Base-by-base conservation (phyloP, 2,888 invertebrate genomes). In the Seladonia tumulorum region DNA sequence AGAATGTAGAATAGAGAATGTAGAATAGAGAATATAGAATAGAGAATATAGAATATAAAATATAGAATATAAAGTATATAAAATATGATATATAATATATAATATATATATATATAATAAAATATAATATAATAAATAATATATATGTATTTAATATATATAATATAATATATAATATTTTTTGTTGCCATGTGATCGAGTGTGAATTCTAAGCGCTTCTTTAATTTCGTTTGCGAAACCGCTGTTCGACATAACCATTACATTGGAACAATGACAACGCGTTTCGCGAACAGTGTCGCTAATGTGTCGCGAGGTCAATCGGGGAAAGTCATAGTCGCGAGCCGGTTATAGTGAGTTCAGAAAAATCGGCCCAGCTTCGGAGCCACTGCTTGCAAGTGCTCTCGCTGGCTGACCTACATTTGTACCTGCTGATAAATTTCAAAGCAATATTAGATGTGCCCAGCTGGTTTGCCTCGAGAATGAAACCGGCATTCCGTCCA, bases 271-370 rank as follows among this genome's bases (percentile, higher is more conserved):
- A 49, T 5, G 73, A 79, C 76, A 25, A 60, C 66, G 77, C 76
- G 77, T 75, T 57, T 73, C 68, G 66, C 45, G 85, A 82, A 73
- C 53, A 82, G 74, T 57, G 71, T 71, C 80, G 74, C 82, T 45
- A 45, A 45, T 45, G 8, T n/a, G n/a, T 57, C 57, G 57, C 57
- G 80, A 87, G 80, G 83, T 87, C 81, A 81, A 86, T 83, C 83
- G 86, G 87, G 83, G 87, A 87, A 87, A 87, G 87, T 86, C 86
- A 80, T 70, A 86, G 86, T 78, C 76, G 76, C 75, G 76, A 87
- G 78, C 77, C 76, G 81, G 78, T 81, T 76, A 66, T n/a, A 57
- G 70, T 12, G 78, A 80, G 47, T 49, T 39, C 42, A 76, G 83
- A 87, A 87, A 87, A 87, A 81, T 86, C 66, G 14, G 29, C 63